Percentiles rank a stretch among this genome's conserved stretches.
These are phyloP conservation scores for Spea bombifrons DNA, from an alignment of 2,113 vertebrate genomes.

Conservation along the genomic window DNA sequence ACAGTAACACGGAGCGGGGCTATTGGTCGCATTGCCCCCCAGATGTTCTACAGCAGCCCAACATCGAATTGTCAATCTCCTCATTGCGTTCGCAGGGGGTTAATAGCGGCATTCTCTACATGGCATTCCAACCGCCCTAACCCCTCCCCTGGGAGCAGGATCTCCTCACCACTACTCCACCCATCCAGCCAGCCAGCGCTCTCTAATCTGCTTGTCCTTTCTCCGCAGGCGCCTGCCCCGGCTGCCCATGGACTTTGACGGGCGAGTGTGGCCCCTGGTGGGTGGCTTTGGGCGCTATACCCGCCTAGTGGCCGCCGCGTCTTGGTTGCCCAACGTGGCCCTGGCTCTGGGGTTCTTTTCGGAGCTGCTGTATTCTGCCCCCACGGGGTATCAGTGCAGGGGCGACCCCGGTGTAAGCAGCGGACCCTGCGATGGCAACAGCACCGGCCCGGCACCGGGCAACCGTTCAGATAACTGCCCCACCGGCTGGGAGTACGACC, in stretches of 20 bases:
- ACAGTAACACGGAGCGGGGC: no score
- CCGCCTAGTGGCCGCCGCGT: conserved; percentile 63
- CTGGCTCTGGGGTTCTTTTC: conserved; percentile 69
- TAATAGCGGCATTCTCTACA: neutral
- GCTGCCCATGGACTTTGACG: conserved; percentile 64
- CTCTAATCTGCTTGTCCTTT: neutral
- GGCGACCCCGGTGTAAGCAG: conserved; percentile 66
- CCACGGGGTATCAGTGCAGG: conserved; percentile 69
- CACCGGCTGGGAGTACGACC: conserved; percentile 68
- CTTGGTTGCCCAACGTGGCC: conserved; percentile 71
- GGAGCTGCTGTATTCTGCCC: conserved; percentile 64
- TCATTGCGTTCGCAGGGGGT: no score
- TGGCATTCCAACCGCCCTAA: neutral
- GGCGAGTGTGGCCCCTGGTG: conserved; percentile 54
- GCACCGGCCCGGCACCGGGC: conserved; percentile 49
- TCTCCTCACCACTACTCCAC: neutral
- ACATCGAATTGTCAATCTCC: no score
- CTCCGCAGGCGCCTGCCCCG: neutral
- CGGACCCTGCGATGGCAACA: conserved; percentile 1
- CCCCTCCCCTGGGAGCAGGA: neutral
- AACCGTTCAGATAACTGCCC: conserved; percentile 66
- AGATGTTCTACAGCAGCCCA: neutral
- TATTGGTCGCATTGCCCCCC: neutral
- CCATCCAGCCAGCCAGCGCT: neutral
- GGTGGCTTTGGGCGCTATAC: conserved; percentile 72